Percentiles rank a stretch among this genome's conserved stretches.
phyloP scores from a whole-genome alignment of 1,140 invertebrate genomes.

The Psilanteris sp. region DNA sequence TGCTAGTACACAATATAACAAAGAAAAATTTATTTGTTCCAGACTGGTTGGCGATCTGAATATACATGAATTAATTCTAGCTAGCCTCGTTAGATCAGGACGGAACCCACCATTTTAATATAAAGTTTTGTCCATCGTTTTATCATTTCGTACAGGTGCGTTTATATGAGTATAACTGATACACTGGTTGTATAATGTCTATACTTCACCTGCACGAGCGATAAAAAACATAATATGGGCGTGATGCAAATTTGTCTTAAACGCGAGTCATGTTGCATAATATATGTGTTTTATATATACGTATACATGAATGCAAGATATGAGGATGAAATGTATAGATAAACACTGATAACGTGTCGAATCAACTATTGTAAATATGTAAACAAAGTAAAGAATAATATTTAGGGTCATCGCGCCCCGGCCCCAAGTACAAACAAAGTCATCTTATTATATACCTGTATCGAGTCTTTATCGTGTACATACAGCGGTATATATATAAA shows the following conservation, averaged over 20 bases:
- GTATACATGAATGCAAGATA: slow-evolving; percentile 49
- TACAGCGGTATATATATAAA: slow-evolving; percentile 60
- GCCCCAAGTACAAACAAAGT: slow-evolving; percentile 80
- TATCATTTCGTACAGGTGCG: slow-evolving; percentile 29
- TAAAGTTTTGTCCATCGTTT: slow-evolving; percentile 62
- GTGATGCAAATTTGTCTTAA: slow-evolving; percentile 48
- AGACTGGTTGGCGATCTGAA: slow-evolving; percentile 80
- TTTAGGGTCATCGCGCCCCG: slow-evolving; percentile 76
- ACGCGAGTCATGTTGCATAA: slow-evolving; percentile 40
- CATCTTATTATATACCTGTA: slow-evolving; percentile 73
- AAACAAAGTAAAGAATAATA: slow-evolving; percentile 70
- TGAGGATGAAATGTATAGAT: slow-evolving; percentile 44
- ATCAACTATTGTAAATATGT: slow-evolving; percentile 75
- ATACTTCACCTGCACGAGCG: slow-evolving; percentile 25
- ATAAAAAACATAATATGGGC: slow-evolving; percentile 31
- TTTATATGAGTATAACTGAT: slow-evolving; percentile 37
- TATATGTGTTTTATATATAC: slow-evolving; percentile 61
- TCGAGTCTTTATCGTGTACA: slow-evolving; percentile 74
- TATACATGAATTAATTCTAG: slow-evolving; percentile 78
- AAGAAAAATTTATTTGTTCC: slow-evolving; percentile 71
- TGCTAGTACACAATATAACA: too few species aligned
- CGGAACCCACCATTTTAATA: slow-evolving; percentile 73
- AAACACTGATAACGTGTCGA: slow-evolving; percentile 27
- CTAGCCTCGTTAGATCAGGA: slow-evolving; percentile 67
- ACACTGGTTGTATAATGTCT: slow-evolving; percentile 23